Percentiles rank a stretch among this genome's conserved stretches.
These are phyloP conservation scores for Heliconius congener DNA, from an alignment of 1,140 invertebrate genomes.

Conservation along the genomic window DNA sequence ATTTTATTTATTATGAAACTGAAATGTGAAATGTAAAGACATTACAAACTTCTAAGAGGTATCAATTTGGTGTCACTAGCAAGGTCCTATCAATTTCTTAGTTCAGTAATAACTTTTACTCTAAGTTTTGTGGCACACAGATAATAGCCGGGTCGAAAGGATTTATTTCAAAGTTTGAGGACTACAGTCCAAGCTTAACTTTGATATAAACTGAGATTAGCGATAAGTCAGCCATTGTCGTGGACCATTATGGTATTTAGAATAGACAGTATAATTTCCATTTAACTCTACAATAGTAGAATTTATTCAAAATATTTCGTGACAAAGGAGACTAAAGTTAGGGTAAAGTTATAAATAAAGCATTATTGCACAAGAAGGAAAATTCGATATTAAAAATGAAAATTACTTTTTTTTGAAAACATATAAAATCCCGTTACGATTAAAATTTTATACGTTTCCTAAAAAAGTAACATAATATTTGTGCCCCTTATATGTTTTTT, in stretches of 20 bases:
- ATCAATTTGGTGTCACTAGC: constrained; percentile 17
- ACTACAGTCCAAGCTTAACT: not conserved
- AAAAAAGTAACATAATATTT: too few species aligned
- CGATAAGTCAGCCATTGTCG: not conserved
- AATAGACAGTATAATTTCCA: not conserved
- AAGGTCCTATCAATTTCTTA: constrained; percentile 25
- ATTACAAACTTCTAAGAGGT: not conserved
- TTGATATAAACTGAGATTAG: constrained; percentile 4
- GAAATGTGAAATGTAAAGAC: not conserved
- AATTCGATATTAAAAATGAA: too few species aligned
- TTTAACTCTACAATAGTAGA: not conserved
- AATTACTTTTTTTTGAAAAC: too few species aligned
- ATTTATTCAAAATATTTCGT: not conserved
- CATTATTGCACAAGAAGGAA: too few species aligned
- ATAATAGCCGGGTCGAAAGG: constrained; percentile 22
- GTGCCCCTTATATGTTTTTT: too few species aligned
- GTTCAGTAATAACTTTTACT: constrained; percentile 21
- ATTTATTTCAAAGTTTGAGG: constrained; percentile 21
- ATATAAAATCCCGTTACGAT: too few species aligned
- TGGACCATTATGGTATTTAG: not conserved
- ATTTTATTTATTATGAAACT: not conserved
- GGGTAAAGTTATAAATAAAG: not conserved
- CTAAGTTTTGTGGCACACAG: constrained; percentile 18
- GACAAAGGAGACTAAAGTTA: too few species aligned
- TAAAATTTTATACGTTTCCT: too few species aligned